A percentile compares a stretch with the other conserved stretches of the same genome.
Evolutionary conservation across 2,113 vertebrate genomes (phyloP).

Genomic region (Calcarius ornatus): DNA sequence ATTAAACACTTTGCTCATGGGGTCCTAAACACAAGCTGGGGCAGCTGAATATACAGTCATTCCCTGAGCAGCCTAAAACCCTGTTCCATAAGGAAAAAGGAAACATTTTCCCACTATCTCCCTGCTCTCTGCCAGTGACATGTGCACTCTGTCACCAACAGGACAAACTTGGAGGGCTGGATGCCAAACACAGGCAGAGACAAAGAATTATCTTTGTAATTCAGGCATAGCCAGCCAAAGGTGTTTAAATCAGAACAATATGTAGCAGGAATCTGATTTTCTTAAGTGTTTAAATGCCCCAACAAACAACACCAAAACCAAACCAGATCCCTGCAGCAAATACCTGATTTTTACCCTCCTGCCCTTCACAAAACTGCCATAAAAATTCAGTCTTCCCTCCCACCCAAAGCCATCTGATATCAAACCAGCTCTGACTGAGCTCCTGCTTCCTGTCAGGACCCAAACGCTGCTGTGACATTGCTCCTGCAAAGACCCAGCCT

Average conservation of each 20-base stretch:
- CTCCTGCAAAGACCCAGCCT: not conserved
- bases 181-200: not conserved
- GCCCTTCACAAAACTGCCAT: not conserved
- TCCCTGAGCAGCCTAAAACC: not conserved
- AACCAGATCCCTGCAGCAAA: not conserved
- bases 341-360: not conserved
- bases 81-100: not conserved
- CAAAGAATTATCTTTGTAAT: not conserved
- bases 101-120: not conserved
- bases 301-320: not conserved
- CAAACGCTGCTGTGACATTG: not conserved
- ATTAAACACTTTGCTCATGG: not conserved
- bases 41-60: not conserved
- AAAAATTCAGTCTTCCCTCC: not conserved
- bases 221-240: not conserved
- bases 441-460: not conserved
- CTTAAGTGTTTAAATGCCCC: not conserved
- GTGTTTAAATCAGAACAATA: not conserved
- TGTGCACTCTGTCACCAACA: not conserved
- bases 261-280: not conserved
- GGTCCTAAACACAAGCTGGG: not conserved
- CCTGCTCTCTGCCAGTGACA: not conserved
- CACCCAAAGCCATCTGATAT: not conserved
- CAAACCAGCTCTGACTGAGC: not conserved
- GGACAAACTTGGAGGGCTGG: not conserved